These are phyloP conservation scores for Leptopilina drosophilae DNA, from an alignment of 2,888 invertebrate species.

Conservation along the genomic window DNA sequence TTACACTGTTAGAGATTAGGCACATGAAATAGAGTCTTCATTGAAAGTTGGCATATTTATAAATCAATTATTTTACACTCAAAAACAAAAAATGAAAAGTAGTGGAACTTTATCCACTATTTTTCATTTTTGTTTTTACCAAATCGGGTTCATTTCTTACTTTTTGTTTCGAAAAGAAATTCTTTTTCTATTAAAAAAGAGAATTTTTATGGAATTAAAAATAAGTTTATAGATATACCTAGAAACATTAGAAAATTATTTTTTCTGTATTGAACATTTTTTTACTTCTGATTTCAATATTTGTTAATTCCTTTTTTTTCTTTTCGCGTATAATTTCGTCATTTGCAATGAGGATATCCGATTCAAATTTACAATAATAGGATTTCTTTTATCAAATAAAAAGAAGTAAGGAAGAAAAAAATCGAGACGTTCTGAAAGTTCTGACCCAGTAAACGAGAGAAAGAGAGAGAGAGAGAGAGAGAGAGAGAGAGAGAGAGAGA, in stretches of 20 bases:
- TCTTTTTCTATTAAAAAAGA: no score
- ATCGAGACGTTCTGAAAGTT: background rate
- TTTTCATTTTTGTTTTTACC: no score
- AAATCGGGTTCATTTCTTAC: no score
- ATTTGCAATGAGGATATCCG: conserved; percentile 11
- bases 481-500: conserved; percentile 26
- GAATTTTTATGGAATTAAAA: no score
- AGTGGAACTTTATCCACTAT: no score
- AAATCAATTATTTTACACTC: background rate
- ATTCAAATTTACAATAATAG: background rate
- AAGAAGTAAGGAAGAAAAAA: background rate
- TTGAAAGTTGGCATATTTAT: background rate
- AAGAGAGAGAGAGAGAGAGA: conserved; percentile 27
- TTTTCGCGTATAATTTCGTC: background rate
- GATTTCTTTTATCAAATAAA: no score
- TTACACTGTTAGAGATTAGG: conserved; percentile 11
- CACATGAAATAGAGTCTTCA: conserved; percentile 1
- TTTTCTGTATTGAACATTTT: no score
- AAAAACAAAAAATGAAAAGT: no score
- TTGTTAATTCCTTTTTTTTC: background rate
- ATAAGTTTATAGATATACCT: no score
- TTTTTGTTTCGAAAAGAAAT: no score
- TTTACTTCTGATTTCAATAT: no score
- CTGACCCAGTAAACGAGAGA: conserved; percentile 43
- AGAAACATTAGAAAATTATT: no score